Evolutionary conservation across 2,888 invertebrate genomes (phyloP), one percentile per base, ranked within the genome.

Genomic region (Acronicta aceris): DNA sequence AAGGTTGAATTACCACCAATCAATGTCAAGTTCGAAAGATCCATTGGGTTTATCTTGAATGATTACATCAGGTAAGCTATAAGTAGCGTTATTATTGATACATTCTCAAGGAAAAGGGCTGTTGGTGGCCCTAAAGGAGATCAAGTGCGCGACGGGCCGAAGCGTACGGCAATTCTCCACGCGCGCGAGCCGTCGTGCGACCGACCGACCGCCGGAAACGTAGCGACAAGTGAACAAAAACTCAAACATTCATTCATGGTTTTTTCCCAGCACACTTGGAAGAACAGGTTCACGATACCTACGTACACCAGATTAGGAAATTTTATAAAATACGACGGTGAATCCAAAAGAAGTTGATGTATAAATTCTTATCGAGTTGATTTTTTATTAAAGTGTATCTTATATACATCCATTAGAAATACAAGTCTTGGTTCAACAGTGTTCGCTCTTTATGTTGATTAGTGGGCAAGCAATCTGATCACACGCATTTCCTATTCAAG

Each of bases 141-240:
- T 59, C 78, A 79, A 74, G 81, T 82, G 84, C 83, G 78, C 82
- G 76, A 76, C 91, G 89, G 75, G 90, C 91, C 91, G 84, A 88
- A 86, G 93, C 94, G 94, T 94, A 90, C 90, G 82, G 65, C 92
- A 87, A 94, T 94, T 94, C 91, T 88, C 89, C 92, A 94, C 93
- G 94, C 90, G 85, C 84, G 82, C 80, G 59, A 79, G 72, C 70
- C 74, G 82, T 85, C 86, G 86, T 87, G 86, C 86, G 87, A 86
- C 87, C 86, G 81, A 71, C 81, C 86, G 80, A 81, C 82, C 84
- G 86, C 92, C 93, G 94, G 94, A 94, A 94, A 93, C 89, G 83
- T 86, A 92, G 86, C 87, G 92, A 93, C 93, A 93, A 91, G 92
- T 92, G 83, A 85, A 94, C 93, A 94, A 94, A 94, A 94, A 94